Evolutionary conservation across 2,888 invertebrate species (phyloP), one percentile per base, ranked within the genome.

Genomic region (Agriopis marginaria): DNA sequence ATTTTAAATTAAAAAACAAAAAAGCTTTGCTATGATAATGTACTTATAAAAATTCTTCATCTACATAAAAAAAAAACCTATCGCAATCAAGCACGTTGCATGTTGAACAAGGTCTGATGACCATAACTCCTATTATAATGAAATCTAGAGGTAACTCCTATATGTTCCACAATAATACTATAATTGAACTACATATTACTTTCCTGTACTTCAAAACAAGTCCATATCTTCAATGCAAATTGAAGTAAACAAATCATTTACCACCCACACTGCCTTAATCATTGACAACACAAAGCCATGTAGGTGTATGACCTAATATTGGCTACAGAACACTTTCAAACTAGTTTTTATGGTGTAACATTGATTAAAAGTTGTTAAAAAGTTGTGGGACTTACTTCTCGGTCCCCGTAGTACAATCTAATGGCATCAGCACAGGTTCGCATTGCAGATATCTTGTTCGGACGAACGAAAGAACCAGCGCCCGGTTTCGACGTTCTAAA

Each of bases 381-480:
- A 63, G 23, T 39, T 47, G 23, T 54, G 11, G 40, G 42, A 75
- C 72, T 79, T 80, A 94, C 94, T 87, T 94, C 94, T 42, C 90
- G 83, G 77, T 93, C 94, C 3, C 94, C 94, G 67, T 94, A 94
- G 68, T 92, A 93, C 73, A 82, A 88, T 68, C 86, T 83, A 32
- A 99, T 96, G 40, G 99, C 98, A 71, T 96, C 95, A 72, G 97
- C 95, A 75, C 97, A 96, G 11, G 96, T 96, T 78, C 95, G 95
- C 62, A 97, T 97, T 55, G 96, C 95, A 66, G 96, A 95, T 7
- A 97, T 96, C 90, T 98, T 98, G 77, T 96, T 96, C 0, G 97
- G 96, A 50, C 98, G 96, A 74, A 99, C 95, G 87, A 99, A 98
- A 7, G 99, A 98, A 0, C 98, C 99, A 53, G 98, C 97, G 2